Evolutionary conservation across 1,140 invertebrate genomes (phyloP).

Genomic region (Megalopta genalis): DNA sequence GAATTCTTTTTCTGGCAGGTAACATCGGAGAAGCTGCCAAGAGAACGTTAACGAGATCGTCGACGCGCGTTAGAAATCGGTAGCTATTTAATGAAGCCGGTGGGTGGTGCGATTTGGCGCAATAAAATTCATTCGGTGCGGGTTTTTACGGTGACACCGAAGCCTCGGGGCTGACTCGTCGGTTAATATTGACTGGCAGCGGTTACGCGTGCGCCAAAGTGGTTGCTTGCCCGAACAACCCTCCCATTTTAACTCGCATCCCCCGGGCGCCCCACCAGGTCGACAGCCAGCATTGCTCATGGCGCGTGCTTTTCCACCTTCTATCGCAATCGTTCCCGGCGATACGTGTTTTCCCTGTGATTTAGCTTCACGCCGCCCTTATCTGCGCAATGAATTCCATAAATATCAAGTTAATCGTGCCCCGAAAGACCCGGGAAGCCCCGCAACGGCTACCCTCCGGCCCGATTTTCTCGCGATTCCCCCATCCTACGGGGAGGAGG

Average conservation of each 20-base stretch:
- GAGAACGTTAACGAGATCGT: no score
- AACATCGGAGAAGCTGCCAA: no score
- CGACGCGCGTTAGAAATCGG: neutral
- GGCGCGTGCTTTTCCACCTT: slow-evolving; percentile 61
- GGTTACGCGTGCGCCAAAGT: slow-evolving; percentile 76
- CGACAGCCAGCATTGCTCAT: slow-evolving; percentile 56
- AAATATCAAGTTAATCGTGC: no score
- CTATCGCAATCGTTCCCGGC: slow-evolving; percentile 64
- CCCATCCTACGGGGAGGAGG: neutral
- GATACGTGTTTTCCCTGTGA: slow-evolving; percentile 36
- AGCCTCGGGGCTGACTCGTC: slow-evolving; percentile 70
- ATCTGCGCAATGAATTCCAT: no score
- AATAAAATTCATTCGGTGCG: slow-evolving; percentile 23
- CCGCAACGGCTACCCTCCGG: no score
- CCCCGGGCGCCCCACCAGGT: slow-evolving; percentile 42
- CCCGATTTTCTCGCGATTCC: no score
- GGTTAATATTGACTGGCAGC: slow-evolving; percentile 77
- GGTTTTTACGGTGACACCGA: slow-evolving; percentile 61
- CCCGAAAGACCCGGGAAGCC: no score
- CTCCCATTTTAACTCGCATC: slow-evolving; percentile 67
- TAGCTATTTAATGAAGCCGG: neutral
- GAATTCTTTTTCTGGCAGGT: no score
- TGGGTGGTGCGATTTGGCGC: neutral
- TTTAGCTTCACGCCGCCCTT: neutral
- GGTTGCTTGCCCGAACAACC: slow-evolving; percentile 62